A percentile compares a stretch with the other conserved stretches of the same genome.
These are phyloP conservation scores for Actinernus sp. DNA, from an alignment of 92 coral and sea anemone genomes.

Conservation along the genomic window DNA sequence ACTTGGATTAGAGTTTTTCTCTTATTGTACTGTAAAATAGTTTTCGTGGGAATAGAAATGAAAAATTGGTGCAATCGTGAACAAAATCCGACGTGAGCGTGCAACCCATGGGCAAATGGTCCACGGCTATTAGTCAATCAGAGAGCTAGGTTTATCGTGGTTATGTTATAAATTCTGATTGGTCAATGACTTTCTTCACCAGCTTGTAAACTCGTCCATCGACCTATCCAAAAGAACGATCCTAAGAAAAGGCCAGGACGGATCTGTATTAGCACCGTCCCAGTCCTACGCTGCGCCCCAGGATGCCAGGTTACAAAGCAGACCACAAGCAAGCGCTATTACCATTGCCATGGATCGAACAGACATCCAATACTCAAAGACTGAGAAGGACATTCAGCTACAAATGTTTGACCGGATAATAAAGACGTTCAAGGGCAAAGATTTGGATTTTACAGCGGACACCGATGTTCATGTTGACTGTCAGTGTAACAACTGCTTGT, in stretches of 20 bases:
- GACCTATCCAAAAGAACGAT: conserved; percentile 6
- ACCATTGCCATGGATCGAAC: conserved; percentile 13
- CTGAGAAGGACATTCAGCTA: conserved; percentile 4
- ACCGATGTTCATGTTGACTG: conserved; percentile 27
- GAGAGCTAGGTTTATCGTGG: no score
- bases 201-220: conserved; percentile 23
- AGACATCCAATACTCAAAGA: neutral
- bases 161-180: neutral
- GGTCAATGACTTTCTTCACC: neutral
- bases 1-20: no score
- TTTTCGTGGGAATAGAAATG: no score
- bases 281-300: conserved; percentile 28
- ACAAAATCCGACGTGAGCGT: no score
- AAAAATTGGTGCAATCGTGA: no score
- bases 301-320: conserved; percentile 22
- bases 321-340: neutral
- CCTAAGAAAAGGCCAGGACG: neutral
- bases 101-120: no score
- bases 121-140: no score
- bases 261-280: neutral
- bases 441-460: neutral
- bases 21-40: no score
- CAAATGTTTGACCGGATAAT: conserved; percentile 6
- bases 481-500: conserved; percentile 11
- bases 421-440: neutral